Base-by-base conservation (phyloP, 2,113 vertebrate genomes). In the Pionites leucogaster region DNA sequence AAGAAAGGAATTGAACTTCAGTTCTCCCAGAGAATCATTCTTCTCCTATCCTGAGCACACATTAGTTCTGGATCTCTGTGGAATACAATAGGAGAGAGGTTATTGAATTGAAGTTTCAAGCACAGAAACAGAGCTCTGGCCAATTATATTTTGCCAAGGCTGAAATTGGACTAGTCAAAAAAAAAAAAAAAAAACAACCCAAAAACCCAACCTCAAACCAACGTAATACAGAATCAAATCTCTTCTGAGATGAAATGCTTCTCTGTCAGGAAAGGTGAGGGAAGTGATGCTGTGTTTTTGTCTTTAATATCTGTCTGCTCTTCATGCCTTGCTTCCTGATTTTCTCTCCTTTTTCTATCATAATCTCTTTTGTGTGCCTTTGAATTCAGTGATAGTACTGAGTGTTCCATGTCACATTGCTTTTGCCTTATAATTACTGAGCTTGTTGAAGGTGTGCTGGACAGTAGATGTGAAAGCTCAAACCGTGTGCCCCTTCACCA, bases 51-150 rank as follows among this genome's bases (percentile, higher is more conserved):
- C 89, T 55, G 33, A 87, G 63, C 55, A 78, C 87, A 90, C 84
- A 79, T 94, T 94, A 75, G 74, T 93, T 95, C 84, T 96, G 92
- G 70, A 92, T 96, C 96, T 95, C 96, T 80, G 74, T 88, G 91
- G 92, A 97, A 94, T 96, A 94, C 85, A 97, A 82, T 78, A 95
- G 95, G 18, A 95, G 63, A 80, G 77, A 93, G 71, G 44, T 94
- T 96, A 97, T 92, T 95, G 94, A 97, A 96, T 64, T 94, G 92
- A 96, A 94, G 91, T 96, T 96, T 93, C 82, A 86, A 94, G 79
- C 72, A 95, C 70, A 92, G 90, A 96, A 87, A 80, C 60, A 74
- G 69, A 88, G 33, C 63, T 90, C 69, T 86, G 81, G 85, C 85
- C 97, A 96, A 95, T 97, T 97, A 92, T 79, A 80, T 79, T 93